phyloP scores from a whole-genome alignment of 1,140 invertebrate species.

The Sarcophaga bullata region DNA sequence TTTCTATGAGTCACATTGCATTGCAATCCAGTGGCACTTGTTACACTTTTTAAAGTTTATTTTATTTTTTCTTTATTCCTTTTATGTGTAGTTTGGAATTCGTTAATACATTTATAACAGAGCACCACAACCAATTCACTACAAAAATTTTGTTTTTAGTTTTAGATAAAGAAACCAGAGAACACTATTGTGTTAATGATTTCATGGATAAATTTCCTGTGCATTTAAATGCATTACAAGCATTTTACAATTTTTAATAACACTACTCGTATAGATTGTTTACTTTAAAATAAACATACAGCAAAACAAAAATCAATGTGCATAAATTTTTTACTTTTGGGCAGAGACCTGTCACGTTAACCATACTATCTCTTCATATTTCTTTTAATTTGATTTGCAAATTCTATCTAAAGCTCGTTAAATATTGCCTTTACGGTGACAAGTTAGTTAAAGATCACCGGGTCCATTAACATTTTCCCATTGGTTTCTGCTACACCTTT shows the following conservation, averaged over 20 bases:
- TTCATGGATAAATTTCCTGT: slow-evolving; percentile 32
- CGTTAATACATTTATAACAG: neutral
- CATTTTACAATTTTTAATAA: no score
- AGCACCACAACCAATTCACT: neutral
- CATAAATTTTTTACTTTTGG: no score
- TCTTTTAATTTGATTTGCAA: neutral
- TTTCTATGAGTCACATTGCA: neutral
- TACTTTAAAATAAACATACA: no score
- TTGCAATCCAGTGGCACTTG: slow-evolving; percentile 20
- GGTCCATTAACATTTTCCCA: slow-evolving; percentile 19
- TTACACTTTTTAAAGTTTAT: slow-evolving; percentile 1
- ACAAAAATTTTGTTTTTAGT: neutral
- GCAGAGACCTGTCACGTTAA: slow-evolving; percentile 27
- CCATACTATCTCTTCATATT: slow-evolving; percentile 1
- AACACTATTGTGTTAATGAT: neutral
- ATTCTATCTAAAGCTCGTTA: slow-evolving; percentile 3
- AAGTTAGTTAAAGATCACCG: slow-evolving; percentile 32
- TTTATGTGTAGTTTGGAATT: neutral
- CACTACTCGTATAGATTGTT: no score
- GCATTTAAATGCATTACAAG: slow-evolving; percentile 26
- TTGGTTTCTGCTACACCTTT: no score
- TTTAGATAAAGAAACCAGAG: neutral
- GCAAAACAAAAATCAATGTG: no score
- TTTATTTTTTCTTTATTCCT: neutral
- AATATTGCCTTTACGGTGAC: slow-evolving; percentile 26